Conservation (phyloP, 1,140 invertebrate species). For the Drosophila athabasca region DNA sequence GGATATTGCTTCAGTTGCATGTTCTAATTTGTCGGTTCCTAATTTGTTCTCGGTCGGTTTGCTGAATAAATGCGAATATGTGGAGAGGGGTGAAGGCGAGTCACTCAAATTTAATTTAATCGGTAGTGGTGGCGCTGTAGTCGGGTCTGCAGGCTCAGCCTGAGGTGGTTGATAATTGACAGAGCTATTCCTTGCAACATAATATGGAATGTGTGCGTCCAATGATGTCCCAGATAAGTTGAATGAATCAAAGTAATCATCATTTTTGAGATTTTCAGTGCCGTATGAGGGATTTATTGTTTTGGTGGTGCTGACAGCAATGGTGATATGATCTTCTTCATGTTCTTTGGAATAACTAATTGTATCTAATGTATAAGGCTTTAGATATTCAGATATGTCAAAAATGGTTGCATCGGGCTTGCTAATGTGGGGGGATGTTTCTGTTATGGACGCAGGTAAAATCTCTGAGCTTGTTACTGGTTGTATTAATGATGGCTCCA, state of each 20-base stretch:
- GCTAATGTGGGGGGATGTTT: constrained; percentile 4
- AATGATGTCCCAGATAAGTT: constrained; percentile 11
- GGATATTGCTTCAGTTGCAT: background rate
- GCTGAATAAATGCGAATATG: constrained; percentile 10
- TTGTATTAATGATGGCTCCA: too few species aligned
- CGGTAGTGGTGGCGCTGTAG: constrained; percentile 1
- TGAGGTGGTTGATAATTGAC: constrained; percentile 23
- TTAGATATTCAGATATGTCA: constrained; percentile 65
- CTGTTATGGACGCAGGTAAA: too few species aligned
- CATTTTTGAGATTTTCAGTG: background rate
- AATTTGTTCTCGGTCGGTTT: constrained; percentile 2
- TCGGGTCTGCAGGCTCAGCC: constrained; percentile 6
- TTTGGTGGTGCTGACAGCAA: constrained; percentile 13
- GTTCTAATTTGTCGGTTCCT: background rate
- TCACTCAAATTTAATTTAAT: background rate
- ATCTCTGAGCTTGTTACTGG: too few species aligned
- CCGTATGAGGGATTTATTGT: constrained; percentile 8
- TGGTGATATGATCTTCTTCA: constrained; percentile 10
- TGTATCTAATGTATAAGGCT: constrained; percentile 57
- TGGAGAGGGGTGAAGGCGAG: constrained; percentile 15
- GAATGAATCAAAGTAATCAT: constrained; percentile 1
- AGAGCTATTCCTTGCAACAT: constrained; percentile 12
- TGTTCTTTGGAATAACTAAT: constrained; percentile 23
- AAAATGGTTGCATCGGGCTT: constrained; percentile 36
- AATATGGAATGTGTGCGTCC: constrained; percentile 20